Base-by-base conservation (phyloP, 1,140 invertebrate species). In the Sesamia nonagrioides region DNA sequence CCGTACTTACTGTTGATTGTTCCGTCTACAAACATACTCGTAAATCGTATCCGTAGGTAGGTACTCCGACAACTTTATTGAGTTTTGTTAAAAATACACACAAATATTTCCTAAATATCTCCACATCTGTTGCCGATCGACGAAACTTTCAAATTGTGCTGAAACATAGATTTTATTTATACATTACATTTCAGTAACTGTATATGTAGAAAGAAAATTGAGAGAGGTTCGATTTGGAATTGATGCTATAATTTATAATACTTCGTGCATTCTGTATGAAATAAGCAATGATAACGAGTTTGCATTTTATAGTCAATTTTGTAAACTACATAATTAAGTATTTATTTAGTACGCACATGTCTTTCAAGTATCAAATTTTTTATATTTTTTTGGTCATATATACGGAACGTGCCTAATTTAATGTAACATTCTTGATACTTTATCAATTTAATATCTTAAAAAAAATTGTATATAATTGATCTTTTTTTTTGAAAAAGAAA, bases 61-160 rank as follows among this genome's bases (percentile, higher is more conserved):
- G n/a, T 42, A 42, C n/a, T 33, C 8, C n/a, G 48, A 18, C 40
- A 33, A 68, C 63, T 68, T 63, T 18, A 68, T 68, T 7, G 40
- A 21, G 33, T 74, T 73, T 50, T 50, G 21, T 78, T 68, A 78
- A 37, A 78, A 63, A 42, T 69, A 68, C 72, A 54, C 17, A 71
- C 60, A 35, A 61, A 21, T 27, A 58, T 78, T 68, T 76, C 58
- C 40, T 17, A 76, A 78, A 69, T 72, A 63, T 50, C 45, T 78
- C 13, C 17, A 21, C 80, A 82, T 76, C 77, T 82, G 80, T 61
- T 74, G 66, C 60, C 75, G 35, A 58, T 71, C 42, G 76, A 71
- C 17, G 27, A 80, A 72, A 77, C 33, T 79, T 77, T 80, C 74
- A 80, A 71, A 72, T 77, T 40, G 52, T 79, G 27, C 66, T 56